A percentile compares a stretch with the other conserved stretches of the same genome.
phyloP scores from a whole-genome alignment of 2,888 invertebrate genomes.

The Tuta absoluta region DNA sequence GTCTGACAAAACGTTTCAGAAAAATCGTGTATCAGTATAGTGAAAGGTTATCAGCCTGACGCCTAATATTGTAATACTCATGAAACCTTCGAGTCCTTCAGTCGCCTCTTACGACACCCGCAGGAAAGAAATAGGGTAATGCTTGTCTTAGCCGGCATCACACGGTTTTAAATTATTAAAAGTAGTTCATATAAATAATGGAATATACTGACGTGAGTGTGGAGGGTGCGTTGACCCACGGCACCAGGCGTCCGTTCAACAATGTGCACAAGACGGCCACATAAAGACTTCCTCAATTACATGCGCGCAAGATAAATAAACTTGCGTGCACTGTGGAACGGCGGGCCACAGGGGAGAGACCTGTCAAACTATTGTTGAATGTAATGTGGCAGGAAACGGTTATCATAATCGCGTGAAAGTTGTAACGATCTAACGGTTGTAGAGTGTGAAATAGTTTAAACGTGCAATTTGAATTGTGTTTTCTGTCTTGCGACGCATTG shows the following conservation, averaged over 20 bases:
- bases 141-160: no score
- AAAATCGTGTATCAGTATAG: no score
- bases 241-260: conserved; percentile 4
- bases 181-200: no score
- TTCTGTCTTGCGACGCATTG: neutral
- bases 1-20: no score
- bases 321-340: conserved; percentile 5
- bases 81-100: no score
- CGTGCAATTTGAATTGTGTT: neutral
- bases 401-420: conserved; percentile 4
- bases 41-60: no score
- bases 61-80: no score
- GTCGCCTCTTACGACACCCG: no score
- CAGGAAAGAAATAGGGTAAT: no score
- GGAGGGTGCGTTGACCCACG: neutral
- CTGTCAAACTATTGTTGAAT: conserved; percentile 3
- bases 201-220: no score
- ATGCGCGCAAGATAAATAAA: neutral
- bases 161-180: no score
- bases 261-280: neutral
- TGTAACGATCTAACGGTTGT: neutral
- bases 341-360: neutral
- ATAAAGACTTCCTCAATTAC: conserved; percentile 15
- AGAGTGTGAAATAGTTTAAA: neutral
- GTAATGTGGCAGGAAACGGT: neutral